Percentiles rank a stretch among this genome's conserved stretches.
Conservation (phyloP, 2,113 vertebrate species). For the Myiopsitta monachus region DNA sequence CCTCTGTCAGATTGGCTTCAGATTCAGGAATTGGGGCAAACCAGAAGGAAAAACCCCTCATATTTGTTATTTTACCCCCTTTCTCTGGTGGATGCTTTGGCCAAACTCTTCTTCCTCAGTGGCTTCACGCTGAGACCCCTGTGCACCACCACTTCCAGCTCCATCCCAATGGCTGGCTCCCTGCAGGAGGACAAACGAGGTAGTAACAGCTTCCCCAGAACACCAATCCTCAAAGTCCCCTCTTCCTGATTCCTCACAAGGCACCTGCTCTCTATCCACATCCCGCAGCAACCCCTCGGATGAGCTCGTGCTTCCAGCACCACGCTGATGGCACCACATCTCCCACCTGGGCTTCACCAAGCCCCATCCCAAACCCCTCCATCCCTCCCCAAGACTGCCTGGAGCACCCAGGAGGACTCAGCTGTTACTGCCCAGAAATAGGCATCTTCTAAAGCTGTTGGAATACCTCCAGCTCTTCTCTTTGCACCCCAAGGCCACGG, state of each 20-base stretch:
- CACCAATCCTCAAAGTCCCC: not conserved
- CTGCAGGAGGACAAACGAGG: not conserved
- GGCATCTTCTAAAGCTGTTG: not conserved
- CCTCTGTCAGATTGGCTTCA: not conserved
- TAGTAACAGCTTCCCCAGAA: not conserved
- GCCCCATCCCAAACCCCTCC: not conserved
- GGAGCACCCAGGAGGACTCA: not conserved
- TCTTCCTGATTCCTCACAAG: not conserved
- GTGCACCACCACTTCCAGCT: not conserved
- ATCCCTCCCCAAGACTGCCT: rapidly evolving
- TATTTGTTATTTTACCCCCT: not conserved
- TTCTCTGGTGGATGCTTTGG: not conserved
- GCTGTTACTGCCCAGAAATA: not conserved
- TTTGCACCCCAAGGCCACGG: rapidly evolving
- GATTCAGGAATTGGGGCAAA: not conserved
- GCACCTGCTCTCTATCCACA: too few species aligned
- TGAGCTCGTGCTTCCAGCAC: not conserved
- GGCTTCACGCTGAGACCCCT: not conserved
- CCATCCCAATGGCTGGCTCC: not conserved
- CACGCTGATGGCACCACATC: not conserved
- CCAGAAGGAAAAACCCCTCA: not conserved
- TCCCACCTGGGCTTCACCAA: not conserved
- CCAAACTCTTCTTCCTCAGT: not conserved
- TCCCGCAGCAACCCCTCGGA: not conserved
- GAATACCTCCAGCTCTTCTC: not conserved